Conservation (phyloP, 2,797 vertebrate species). For the Tapirus indicus region DNA sequence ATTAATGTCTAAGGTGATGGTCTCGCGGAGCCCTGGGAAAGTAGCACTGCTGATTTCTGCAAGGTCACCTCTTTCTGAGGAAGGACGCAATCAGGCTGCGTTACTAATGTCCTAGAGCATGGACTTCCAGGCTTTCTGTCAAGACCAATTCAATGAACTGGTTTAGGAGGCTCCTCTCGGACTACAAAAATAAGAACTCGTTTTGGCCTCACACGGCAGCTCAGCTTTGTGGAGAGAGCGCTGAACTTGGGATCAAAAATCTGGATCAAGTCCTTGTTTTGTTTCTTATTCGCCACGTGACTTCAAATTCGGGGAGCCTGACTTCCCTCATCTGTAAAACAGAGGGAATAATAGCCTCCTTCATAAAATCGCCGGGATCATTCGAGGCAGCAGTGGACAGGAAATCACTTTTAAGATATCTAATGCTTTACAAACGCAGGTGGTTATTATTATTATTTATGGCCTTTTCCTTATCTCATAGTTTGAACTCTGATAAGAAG, state of each 20-base stretch:
- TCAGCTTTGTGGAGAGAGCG: neutral
- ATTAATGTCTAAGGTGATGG: neutral
- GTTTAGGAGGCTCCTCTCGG: neutral
- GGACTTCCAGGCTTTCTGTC: neutral
- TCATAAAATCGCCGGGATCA: neutral
- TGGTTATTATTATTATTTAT: slow-evolving; percentile 21
- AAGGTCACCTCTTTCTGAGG: neutral
- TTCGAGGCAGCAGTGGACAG: neutral
- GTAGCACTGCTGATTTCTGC: neutral
- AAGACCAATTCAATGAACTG: neutral
- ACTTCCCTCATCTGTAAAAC: neutral
- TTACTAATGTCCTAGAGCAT: neutral
- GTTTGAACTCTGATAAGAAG: slow-evolving; percentile 39
- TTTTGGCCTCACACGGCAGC: neutral
- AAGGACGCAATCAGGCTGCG: neutral
- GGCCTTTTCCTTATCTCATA: neutral
- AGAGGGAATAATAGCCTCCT: neutral
- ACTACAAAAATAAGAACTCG: neutral
- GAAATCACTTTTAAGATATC: slow-evolving; percentile 22
- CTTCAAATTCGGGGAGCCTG: neutral
- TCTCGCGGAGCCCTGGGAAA: neutral
- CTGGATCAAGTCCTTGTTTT: neutral
- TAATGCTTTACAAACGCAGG: slow-evolving; percentile 15
- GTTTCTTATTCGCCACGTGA: neutral
- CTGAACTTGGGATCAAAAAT: neutral